A percentile compares a stretch with the other conserved stretches of the same genome.
These are phyloP conservation scores for Aramus guarauna DNA, from an alignment of 2,113 vertebrate species.

Conservation along the genomic window DNA sequence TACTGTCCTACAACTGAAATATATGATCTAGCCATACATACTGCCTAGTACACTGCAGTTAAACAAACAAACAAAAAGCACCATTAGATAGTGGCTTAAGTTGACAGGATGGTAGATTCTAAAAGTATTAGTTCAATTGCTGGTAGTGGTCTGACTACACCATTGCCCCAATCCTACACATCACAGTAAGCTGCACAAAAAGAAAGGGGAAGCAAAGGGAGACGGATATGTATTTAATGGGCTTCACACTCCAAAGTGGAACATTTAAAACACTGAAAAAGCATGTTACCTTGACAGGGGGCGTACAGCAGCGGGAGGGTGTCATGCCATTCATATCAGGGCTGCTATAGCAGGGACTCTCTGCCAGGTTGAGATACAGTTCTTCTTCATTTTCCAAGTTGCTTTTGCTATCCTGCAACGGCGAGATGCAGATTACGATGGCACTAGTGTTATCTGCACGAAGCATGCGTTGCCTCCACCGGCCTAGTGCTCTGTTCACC, in stretches of 20 bases:
- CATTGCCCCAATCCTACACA: background rate
- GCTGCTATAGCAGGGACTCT: slow-evolving; percentile 79
- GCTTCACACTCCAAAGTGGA: background rate
- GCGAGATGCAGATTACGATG: slow-evolving; percentile 90
- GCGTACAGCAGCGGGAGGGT: slow-evolving; percentile 82
- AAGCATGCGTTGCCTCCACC: slow-evolving; percentile 96
- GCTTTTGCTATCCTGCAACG: slow-evolving; percentile 67
- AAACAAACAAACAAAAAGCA: background rate
- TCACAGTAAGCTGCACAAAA: background rate
- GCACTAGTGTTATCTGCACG: slow-evolving; percentile 97
- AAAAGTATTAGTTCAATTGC: fast-evolving
- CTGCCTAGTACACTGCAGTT: background rate
- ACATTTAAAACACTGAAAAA: background rate
- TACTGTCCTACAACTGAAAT: background rate
- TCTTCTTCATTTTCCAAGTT: slow-evolving; percentile 83
- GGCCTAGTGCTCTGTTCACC: slow-evolving; percentile 87
- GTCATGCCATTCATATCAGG: slow-evolving; percentile 67
- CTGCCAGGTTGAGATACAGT: slow-evolving; percentile 85
- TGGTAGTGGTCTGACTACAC: fast-evolving
- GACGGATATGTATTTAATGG: fast-evolving
- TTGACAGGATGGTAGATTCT: fast-evolving
- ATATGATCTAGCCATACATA: fast-evolving
- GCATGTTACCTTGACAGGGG: slow-evolving; percentile 76
- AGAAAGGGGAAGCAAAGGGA: background rate
- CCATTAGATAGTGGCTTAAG: fast-evolving